A percentile compares a stretch with the other conserved stretches of the same genome.
These are phyloP conservation scores for Phaetusa simplex DNA, from an alignment of 2,113 vertebrate species.

Conservation along the genomic window DNA sequence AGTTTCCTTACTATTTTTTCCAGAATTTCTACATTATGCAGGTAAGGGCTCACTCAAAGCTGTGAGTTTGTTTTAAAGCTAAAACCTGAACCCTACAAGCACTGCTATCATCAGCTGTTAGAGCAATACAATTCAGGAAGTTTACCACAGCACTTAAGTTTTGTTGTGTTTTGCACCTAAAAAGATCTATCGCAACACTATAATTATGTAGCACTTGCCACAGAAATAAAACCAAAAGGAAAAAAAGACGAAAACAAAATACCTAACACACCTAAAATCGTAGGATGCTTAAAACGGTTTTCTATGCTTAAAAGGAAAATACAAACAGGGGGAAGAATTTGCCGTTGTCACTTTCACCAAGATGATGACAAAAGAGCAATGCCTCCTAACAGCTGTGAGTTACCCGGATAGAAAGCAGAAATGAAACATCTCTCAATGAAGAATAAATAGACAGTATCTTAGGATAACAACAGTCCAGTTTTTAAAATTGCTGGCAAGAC, in stretches of 20 bases:
- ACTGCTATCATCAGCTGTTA: not conserved
- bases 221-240: not conserved
- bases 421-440: not conserved
- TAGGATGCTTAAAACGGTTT: not conserved
- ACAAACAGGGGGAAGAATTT: not conserved
- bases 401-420: not conserved
- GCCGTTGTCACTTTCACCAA: not conserved
- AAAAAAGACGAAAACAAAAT: fast-evolving
- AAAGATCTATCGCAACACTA: not conserved
- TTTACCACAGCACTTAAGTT: not conserved
- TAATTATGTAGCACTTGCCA: not conserved
- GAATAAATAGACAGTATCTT: not conserved
- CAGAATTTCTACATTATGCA: not conserved
- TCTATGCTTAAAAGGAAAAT: not conserved
- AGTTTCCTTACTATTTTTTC: not conserved
- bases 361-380: not conserved
- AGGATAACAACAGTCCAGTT: fast-evolving
- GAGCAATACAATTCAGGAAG: not conserved
- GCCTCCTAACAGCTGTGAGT: not conserved
- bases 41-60: not conserved
- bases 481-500: not conserved
- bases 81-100: not conserved
- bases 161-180: not conserved
- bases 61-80: not conserved
- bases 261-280: no score